These are phyloP conservation scores for Trichogramma dendrolimi DNA, from an alignment of 2,888 invertebrate species.

Conservation along the genomic window DNA sequence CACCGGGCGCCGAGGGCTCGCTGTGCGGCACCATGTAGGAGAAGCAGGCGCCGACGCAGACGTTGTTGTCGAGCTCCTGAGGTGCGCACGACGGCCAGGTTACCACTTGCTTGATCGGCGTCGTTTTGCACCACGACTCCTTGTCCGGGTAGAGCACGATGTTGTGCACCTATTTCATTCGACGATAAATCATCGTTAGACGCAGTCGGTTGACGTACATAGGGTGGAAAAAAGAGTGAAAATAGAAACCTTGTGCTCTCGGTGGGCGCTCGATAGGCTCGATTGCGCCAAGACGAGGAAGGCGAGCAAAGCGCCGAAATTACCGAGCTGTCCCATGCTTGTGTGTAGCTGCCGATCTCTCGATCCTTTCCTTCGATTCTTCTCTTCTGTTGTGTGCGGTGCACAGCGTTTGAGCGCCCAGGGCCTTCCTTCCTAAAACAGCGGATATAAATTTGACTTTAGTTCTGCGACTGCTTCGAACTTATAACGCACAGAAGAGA, in stretches of 20 bases:
- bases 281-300: constrained; percentile 37
- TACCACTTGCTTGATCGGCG: constrained; percentile 65
- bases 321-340: constrained; percentile 29
- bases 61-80: constrained; percentile 65
- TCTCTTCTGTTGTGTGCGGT: too few relatives aligned
- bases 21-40: constrained; percentile 68
- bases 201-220: background rate
- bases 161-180: constrained; percentile 60
- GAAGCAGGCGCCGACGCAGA: constrained; percentile 69
- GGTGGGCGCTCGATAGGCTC: constrained; percentile 43
- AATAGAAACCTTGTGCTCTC: constrained; percentile 47
- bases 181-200: background rate
- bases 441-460: constrained; percentile 21
- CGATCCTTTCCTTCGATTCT: too few relatives aligned
- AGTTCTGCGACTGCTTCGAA: background rate
- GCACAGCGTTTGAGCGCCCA: background rate
- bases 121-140: constrained; percentile 68
- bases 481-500: too few relatives aligned
- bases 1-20: constrained; percentile 65
- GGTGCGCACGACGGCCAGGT: constrained; percentile 63
- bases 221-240: background rate
- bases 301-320: constrained; percentile 33
- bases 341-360: too few relatives aligned
- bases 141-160: constrained; percentile 67
- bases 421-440: constrained; percentile 18